Evolutionary conservation across 2,888 invertebrate species (phyloP), one percentile per base, ranked within the genome.

Genomic region (Kuschelorhynchus macadamiae): DNA sequence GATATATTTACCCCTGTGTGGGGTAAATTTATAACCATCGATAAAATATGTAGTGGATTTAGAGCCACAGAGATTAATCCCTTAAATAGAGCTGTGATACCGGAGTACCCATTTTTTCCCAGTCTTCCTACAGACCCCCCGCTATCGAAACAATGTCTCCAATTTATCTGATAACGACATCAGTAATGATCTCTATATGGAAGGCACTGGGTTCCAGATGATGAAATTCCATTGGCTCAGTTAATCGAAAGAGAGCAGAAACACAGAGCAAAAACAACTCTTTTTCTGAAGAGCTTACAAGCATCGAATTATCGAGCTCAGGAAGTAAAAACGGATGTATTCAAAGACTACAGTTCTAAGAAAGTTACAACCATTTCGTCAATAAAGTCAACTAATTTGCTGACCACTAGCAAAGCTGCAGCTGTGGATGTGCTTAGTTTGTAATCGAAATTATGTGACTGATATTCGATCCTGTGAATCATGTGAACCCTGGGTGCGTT

Each of bases 21-120:
- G 76, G 71, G 71, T 39, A 75, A 75, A 70, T 70, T 70, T 61
- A 64, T 71, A 62, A 72, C 76, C 18, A 71, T 73, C 5, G 59
- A 63, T n/a, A 77, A 78, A 57, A 76, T 77, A 16, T 72, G 36
- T 5, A 25, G 7, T 25, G 25, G 25, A 3, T 25, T 25, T 25
- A 25, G 25, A 25, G 25, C 25, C 3, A 25, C 25, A 25, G 25
- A 7, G 4, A 25, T 25, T 25, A 5, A 25, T 7, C 25, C 25
- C 7, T 25, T 60, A n/a, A 47, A 60, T n/a, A 60, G 30, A 36
- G 17, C 52, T 47, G 47, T 12, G 16, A 60, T 60, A 11, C 57
- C 57, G 18, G 44, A 44, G 12, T 30, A 32, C 33, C 50, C 49
- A 49, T 49, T 36, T 60, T 49, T 50, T 16, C 60, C 60, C n/a